Percentiles rank a stretch among this genome's conserved stretches.
Conservation (phyloP, 2,797 vertebrate genomes). For the Morelia viridis region DNA sequence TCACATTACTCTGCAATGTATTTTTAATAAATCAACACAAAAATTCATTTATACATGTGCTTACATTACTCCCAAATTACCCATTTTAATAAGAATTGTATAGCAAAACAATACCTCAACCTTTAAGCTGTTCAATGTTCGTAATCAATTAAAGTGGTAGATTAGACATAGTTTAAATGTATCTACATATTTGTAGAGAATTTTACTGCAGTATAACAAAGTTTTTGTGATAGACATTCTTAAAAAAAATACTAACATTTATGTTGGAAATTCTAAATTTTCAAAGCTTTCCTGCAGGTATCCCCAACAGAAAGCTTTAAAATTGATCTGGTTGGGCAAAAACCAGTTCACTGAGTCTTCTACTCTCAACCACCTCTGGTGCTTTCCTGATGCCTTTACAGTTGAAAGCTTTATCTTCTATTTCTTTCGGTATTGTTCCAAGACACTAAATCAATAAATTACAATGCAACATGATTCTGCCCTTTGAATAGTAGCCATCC, state of each 20-base stretch:
- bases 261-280: conserved; percentile 60
- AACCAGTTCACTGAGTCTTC: conserved; percentile 57
- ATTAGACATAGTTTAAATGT: not conserved
- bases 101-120: not conserved
- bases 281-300: conserved; percentile 51
- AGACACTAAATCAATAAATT: conserved; percentile 44
- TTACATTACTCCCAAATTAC: not conserved
- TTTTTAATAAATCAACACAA: not conserved
- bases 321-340: conserved; percentile 63
- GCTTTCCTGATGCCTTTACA: conserved; percentile 50
- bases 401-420: conserved; percentile 58
- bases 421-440: conserved; percentile 59
- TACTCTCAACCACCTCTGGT: conserved; percentile 36
- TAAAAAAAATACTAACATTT: conserved; percentile 38
- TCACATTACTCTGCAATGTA: not conserved
- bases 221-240: accelerated
- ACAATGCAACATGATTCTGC: conserved; percentile 54
- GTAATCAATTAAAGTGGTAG: not conserved
- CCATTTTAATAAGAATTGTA: not conserved
- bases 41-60: not conserved
- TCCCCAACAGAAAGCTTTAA: conserved; percentile 62
- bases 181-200: not conserved
- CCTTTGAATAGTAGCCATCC: conserved; percentile 34
- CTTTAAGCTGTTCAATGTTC: not conserved
- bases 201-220: not conserved